Base-by-base conservation (phyloP, 2,113 vertebrate genomes). In the Mustelus asterias region DNA sequence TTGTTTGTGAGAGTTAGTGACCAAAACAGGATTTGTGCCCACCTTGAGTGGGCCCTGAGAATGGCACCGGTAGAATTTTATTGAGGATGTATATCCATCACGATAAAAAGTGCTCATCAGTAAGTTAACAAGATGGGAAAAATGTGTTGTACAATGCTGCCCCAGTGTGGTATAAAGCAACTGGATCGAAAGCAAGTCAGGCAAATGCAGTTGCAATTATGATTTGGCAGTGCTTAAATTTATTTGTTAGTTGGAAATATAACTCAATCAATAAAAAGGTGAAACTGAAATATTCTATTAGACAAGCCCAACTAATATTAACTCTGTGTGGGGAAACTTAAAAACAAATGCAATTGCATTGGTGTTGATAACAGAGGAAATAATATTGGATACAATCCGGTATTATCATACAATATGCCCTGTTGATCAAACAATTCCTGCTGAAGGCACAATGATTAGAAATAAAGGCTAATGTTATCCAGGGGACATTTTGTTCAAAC, bases 111-210 rank as follows among this genome's bases (percentile, higher is more conserved):
- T 54, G 22, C 9, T 54, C 24, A 26, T 29, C 86, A 54, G 22
- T 29, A 89, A 29, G 48, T 26, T 58, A 89, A 58, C 48, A 89
- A 18, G 33, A 89, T 58, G 7, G 33, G 16, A 41, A 67, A 63
- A 65, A 65, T 90, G 16, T 94, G 63, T 67, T 94, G 48, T 94
- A 48, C 90, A 63, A 94, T n/a, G n/a, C 90, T 94, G 63, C 60
- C 90, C 90, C 90, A 67, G 63, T 65, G 60, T 94, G 90, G 90
- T 16, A 24, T n/a, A 41, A 94, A 41, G 58, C 20, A 67, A 13
- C 1, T 65, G n/a, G 1, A 7, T 7, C 41, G 16, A 67, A 93
- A 63, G 9, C 29, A 65, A n/a, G 22, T 89, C 86, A 89, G 86
- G 54, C 54, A 58, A 58, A 58, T 89, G 58, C 86, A 89, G 54